Evolutionary conservation across 2,888 invertebrate genomes (phyloP), one percentile per base, ranked within the genome.

Genomic region (Megamerina dolium): DNA sequence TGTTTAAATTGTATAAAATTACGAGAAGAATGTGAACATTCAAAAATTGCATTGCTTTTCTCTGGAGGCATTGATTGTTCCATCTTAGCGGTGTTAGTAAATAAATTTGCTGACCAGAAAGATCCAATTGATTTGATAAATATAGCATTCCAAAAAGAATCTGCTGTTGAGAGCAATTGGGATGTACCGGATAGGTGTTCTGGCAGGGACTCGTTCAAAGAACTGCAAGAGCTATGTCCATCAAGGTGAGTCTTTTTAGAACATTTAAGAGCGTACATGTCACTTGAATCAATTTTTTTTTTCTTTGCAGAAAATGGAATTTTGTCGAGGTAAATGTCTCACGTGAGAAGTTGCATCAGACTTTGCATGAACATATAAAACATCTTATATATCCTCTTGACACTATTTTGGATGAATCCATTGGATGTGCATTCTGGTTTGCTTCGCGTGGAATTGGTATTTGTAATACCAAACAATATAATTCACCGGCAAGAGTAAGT

Each of bases 361-460:
- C 73, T 55, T 77, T 87, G 55, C 63, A 72, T 3, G 60, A 67
- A 3, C 73, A 69, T 48, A 86, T 93, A 52, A 77, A 79, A 26
- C 80, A 90, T 68, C 76, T 96, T 46, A 81, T 96, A 33, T 82
- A 84, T 70, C 99, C 99, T 0, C 76, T 87, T 41, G 76, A 80
- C 53, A 90, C 92, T 2, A 82, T 99, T 45, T 72, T 99, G 36
- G 99, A 99, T 74, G 97, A 99, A 69, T 94, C 93, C 61, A 77
- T 99, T 38, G 97, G 96, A 1, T 88, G 87, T 65, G 95, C 89
- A n/a, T 74, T 90, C 34, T 99, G 96, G 95, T 99, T 97, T 78
- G 96, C 96, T 18, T 83, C 91, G 35, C 75, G 84, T 58, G 93
- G 85, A 4, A 61, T 73, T 49, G 85, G 82, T 9, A 42, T 41